Evolutionary conservation across 1,140 invertebrate genomes (phyloP), one percentile per base, ranked within the genome.

Genomic region (Sitodiplosis mosellana): DNA sequence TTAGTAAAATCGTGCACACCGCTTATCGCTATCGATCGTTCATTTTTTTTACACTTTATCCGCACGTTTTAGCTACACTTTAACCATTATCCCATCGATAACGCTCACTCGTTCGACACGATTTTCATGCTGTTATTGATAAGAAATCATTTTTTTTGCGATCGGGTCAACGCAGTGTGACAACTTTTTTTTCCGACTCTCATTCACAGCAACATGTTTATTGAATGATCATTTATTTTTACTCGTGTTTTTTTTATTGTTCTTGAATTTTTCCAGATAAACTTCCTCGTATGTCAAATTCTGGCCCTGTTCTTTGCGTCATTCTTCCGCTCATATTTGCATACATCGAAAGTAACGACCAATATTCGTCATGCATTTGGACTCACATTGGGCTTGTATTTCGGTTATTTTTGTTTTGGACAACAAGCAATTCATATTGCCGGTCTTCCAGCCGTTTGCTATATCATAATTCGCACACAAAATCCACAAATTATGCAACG

Each of bases 321-420:
- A 54, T 57, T 83, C 33, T 81, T 86, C 62, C 76, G 82, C 56
- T 77, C 75, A 53, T 71, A 73, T 56, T 68, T 89, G 50, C 78
- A 75, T 65, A 76, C 78, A 45, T 66, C 64, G 2, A 68, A 68
- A 50, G 77, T 77, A 46, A 74, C 76, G 45, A 69, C 78, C 51
- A 73, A 72, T 41, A 72, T 76, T 49, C 74, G 85, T 55, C 83
- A 88, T 68, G 69, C 70, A 46, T 81, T 83, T 58, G 82, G 81
- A 49, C 71, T 88, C 34, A 58, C 78, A 42, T 68, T 83, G 59
- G 87, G 87, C 45, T 67, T 89, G 54, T 60, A 73, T 48, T 75
- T 88, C 57, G 81, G 82, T 51, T 87, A 83, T 69, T 89, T 90
- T 66, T 87, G 84, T 66, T 90, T 87, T 69, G 87, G 87, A 67